These are phyloP conservation scores for Coracopsis vasa DNA, from an alignment of 2,113 vertebrate genomes.

Conservation along the genomic window DNA sequence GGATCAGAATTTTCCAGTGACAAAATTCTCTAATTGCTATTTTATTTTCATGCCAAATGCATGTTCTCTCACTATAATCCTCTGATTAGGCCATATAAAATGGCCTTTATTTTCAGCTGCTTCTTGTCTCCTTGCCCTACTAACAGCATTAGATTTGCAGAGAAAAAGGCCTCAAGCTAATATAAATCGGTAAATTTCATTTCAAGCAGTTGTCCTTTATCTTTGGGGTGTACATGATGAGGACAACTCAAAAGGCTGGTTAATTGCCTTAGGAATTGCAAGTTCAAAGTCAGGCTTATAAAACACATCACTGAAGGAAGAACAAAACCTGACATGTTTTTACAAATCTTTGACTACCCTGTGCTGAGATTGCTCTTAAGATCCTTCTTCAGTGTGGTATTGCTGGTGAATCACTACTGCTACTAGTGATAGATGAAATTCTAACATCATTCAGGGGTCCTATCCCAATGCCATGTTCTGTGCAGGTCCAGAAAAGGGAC, in stretches of 20 bases:
- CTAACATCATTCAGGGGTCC: neutral
- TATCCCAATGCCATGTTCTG: neutral
- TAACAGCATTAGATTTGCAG: neutral
- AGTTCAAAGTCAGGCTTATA: neutral
- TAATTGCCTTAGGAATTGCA: neutral
- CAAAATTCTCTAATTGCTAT: neutral
- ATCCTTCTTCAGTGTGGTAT: neutral
- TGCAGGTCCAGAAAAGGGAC: neutral
- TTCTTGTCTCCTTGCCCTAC: neutral
- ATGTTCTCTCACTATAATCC: neutral
- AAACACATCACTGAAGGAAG: neutral
- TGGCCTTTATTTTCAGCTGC: neutral
- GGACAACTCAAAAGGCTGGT: neutral
- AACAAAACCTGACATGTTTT: neutral
- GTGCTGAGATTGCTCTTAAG: neutral
- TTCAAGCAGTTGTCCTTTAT: neutral
- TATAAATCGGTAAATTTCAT: neutral
- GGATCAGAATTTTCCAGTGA: neutral
- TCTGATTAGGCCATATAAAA: neutral
- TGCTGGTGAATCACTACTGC: neutral
- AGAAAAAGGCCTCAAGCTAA: neutral
- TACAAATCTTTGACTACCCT: neutral
- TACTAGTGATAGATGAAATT: neutral
- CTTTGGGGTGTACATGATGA: neutral
- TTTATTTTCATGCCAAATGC: neutral